A percentile compares a stretch with the other conserved stretches of the same genome.
phyloP scores from a whole-genome alignment of 2,797 vertebrate species.

The Ispidina picta region DNA sequence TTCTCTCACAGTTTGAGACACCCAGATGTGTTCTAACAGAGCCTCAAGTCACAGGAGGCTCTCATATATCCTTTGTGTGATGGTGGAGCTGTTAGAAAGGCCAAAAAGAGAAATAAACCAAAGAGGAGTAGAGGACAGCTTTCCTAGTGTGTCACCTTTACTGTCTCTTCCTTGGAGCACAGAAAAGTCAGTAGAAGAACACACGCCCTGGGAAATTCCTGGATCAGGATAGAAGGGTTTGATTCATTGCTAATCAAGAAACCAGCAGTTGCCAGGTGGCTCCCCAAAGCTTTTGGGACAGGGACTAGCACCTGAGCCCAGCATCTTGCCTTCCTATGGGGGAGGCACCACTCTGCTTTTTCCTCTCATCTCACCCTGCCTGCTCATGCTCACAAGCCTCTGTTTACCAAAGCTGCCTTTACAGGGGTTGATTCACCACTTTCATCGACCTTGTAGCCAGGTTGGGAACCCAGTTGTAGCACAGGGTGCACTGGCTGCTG shows the following conservation, averaged over 20 bases:
- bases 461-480: background rate
- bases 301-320: background rate
- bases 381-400: background rate
- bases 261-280: background rate
- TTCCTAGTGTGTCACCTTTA: background rate
- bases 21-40: background rate
- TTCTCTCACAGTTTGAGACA: background rate
- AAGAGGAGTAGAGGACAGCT: background rate
- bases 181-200: slow-evolving; percentile 8
- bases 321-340: background rate
- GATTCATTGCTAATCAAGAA: slow-evolving; percentile 38
- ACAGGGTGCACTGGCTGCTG: background rate
- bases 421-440: background rate
- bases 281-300: background rate
- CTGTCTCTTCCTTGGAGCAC: background rate
- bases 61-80: background rate
- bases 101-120: background rate
- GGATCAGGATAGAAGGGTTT: slow-evolving; percentile 13
- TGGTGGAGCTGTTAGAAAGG: background rate
- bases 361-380: background rate
- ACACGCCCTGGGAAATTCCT: slow-evolving; percentile 26
- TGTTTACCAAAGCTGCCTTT: background rate
- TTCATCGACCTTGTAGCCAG: background rate
- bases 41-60: background rate
- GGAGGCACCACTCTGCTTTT: background rate